Conservation (phyloP, 2,888 invertebrate genomes). For the Coelogynopora nodosa region DNA sequence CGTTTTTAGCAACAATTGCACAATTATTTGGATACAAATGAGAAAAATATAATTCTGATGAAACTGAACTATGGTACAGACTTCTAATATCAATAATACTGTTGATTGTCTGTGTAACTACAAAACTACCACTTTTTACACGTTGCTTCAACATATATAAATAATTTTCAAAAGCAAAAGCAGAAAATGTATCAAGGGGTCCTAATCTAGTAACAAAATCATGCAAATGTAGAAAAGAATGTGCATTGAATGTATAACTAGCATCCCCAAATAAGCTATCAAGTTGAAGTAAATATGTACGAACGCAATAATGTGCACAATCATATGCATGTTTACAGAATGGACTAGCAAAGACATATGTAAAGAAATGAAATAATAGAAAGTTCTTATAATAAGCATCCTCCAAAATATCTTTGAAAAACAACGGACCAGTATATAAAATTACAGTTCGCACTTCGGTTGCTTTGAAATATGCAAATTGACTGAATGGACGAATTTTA, state of each 20-base stretch:
- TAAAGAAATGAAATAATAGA: conserved; percentile 45
- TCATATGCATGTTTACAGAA: conserved; percentile 35
- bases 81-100: conserved; percentile 15
- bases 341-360: conserved; percentile 42
- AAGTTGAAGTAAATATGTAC: conserved; percentile 44
- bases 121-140: conserved; percentile 19
- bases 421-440: conserved; percentile 37
- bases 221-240: conserved; percentile 46
- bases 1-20: background rate
- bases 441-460: background rate
- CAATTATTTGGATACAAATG: conserved; percentile 17
- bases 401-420: conserved; percentile 38
- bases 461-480: conserved; percentile 24
- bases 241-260: conserved; percentile 47
- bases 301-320: conserved; percentile 47
- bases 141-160: conserved; percentile 45
- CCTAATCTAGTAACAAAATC: conserved; percentile 47
- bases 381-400: conserved; percentile 47
- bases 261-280: conserved; percentile 45
- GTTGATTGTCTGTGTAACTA: background rate
- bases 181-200: conserved; percentile 45
- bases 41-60: background rate
- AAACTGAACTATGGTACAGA: background rate
- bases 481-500: conserved; percentile 3
- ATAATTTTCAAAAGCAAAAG: conserved; percentile 49